A percentile compares a stretch with the other conserved stretches of the same genome.
Conservation (phyloP, 2,113 vertebrate species). For the Pantherophis guttatus region DNA sequence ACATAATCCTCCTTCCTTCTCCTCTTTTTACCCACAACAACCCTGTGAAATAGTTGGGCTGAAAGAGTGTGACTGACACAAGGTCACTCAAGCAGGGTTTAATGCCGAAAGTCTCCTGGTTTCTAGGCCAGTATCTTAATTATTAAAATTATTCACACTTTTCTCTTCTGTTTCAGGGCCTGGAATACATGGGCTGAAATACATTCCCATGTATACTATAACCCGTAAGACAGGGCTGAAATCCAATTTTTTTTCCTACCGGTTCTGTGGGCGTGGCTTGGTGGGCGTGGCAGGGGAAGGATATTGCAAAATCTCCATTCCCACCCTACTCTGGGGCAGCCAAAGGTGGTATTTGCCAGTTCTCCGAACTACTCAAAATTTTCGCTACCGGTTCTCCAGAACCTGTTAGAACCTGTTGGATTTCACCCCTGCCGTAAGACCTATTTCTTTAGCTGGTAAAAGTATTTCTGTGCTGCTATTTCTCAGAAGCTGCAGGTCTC, state of each 20-base stretch:
- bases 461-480: not conserved
- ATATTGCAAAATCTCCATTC: too few relatives aligned
- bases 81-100: not conserved
- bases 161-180: not conserved
- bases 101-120: not conserved
- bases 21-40: not conserved
- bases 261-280: too few relatives aligned
- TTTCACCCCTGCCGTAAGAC: not conserved
- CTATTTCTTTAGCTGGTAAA: not conserved
- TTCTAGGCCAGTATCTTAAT: not conserved
- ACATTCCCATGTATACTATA: not conserved
- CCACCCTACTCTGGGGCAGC: too few relatives aligned
- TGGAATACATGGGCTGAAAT: not conserved
- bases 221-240: not conserved
- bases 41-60: not conserved
- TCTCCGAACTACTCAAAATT: too few relatives aligned
- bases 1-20: not conserved
- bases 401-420: too few relatives aligned
- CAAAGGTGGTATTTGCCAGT: too few relatives aligned
- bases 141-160: not conserved
- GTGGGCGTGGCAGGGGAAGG: too few relatives aligned
- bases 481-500: not conserved
- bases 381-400: too few relatives aligned
- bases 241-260: too few relatives aligned
- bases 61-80: not conserved